Evolutionary conservation across 2,888 invertebrate species (phyloP).

Genomic region (Drosophila mercatorum): DNA sequence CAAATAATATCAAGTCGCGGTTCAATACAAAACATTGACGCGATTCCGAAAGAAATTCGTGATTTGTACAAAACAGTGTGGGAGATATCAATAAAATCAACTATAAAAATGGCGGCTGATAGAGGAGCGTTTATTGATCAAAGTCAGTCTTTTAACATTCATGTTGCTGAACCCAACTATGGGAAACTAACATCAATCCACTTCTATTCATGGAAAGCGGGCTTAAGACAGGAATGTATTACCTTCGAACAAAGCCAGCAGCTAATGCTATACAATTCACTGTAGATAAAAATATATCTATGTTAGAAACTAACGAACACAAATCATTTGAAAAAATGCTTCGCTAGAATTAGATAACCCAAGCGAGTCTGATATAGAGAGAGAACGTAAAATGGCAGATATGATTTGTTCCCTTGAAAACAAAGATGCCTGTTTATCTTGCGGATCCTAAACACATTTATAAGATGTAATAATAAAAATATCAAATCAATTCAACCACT

Average conservation of each 20-base stretch:
- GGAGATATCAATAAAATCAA: conserved; percentile 97
- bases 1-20: conserved; percentile 95
- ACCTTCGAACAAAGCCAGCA: conserved; percentile 97
- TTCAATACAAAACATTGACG: conserved; percentile 94
- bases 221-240: conserved; percentile 99
- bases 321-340: conserved; percentile 24
- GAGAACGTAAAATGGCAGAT: conserved; percentile 88
- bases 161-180: conserved; percentile 97
- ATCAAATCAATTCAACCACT: background rate
- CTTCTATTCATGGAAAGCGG: conserved; percentile 98
- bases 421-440: conserved; percentile 94
- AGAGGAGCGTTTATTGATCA: conserved; percentile 99
- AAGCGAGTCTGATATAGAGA: conserved; percentile 52
- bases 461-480: conserved; percentile 9
- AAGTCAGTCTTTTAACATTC: conserved; percentile 98
- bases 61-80: conserved; percentile 97
- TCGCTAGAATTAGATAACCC: conserved; percentile 11
- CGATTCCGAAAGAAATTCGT: conserved; percentile 93
- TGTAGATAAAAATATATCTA: conserved; percentile 92
- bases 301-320: conserved; percentile 49
- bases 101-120: conserved; percentile 98
- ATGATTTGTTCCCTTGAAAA: conserved; percentile 95
- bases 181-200: conserved; percentile 98
- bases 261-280: conserved; percentile 99
- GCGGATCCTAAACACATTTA: conserved; percentile 88